phyloP scores from a whole-genome alignment of 2,113 vertebrate species.

The Bothrops jararaca region DNA sequence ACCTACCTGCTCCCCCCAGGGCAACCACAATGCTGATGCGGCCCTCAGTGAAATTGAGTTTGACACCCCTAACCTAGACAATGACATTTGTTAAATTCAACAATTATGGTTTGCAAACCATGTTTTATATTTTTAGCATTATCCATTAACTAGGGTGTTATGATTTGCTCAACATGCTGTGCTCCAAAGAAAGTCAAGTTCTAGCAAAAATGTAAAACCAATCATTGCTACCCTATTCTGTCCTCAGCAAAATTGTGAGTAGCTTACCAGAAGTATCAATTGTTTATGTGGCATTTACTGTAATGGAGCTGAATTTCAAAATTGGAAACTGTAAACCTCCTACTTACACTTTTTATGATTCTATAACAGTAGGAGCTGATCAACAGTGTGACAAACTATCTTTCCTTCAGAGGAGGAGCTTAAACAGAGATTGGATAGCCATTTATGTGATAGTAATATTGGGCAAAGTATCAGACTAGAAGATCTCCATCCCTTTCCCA shows the following conservation, averaged over 20 bases:
- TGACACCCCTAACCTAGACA: not conserved
- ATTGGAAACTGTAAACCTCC: not conserved
- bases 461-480: not conserved
- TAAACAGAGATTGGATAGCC: not conserved
- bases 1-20: too few species aligned
- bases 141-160: not conserved
- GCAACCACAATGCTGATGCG: too few species aligned
- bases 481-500: not conserved
- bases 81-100: not conserved
- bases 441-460: not conserved
- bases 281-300: not conserved
- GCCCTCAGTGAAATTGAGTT: too few species aligned
- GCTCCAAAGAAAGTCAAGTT: not conserved
- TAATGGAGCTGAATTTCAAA: not conserved
- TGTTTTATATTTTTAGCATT: not conserved
- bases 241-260: too few species aligned
- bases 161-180: not conserved
- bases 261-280: not conserved
- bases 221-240: not conserved
- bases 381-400: not conserved
- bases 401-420: not conserved
- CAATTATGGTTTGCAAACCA: not conserved
- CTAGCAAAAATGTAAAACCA: not conserved
- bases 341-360: not conserved
- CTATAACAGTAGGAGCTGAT: not conserved